These are phyloP conservation scores for Prionailurus bengalensis DNA, from an alignment of 2,113 vertebrate genomes.

Conservation along the genomic window DNA sequence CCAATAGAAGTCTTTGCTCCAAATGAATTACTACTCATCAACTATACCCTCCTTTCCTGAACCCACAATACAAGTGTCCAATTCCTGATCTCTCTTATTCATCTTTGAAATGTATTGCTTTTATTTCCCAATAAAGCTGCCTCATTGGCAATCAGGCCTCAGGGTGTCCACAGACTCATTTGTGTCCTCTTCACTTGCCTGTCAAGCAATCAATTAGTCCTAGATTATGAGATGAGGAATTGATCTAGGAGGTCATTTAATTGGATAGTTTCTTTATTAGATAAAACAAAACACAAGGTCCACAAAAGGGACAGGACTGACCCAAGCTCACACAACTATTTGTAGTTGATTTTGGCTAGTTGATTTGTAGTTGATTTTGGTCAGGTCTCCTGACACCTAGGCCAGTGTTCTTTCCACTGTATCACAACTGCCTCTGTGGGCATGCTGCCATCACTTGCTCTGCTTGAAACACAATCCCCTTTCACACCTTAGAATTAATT, in stretches of 20 bases:
- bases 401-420: not conserved
- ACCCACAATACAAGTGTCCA: not conserved
- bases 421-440: not conserved
- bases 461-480: slow-evolving; percentile 25
- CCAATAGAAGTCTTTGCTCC: not conserved
- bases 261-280: slow-evolving; percentile 33
- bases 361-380: slow-evolving; percentile 17
- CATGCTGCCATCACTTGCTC: not conserved
- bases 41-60: not conserved
- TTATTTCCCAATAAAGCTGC: slow-evolving; percentile 41
- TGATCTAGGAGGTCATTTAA: slow-evolving; percentile 56
- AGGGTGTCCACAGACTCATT: not conserved
- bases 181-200: not conserved
- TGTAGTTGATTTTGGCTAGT: not conserved
- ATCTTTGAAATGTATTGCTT: not conserved
- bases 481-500: slow-evolving; percentile 64
- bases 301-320: not conserved
- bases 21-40: slow-evolving; percentile 31
- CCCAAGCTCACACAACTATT: slow-evolving; percentile 39
- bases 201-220: slow-evolving; percentile 43
- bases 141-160: not conserved
- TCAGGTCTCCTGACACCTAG: slow-evolving; percentile 13
- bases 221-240: not conserved
- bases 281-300: not conserved
- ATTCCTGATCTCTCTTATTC: slow-evolving; percentile 43